A percentile compares a stretch with the other conserved stretches of the same genome.
Evolutionary conservation across 2,113 vertebrate species (phyloP).

Genomic region (Boulengeromyrus knoepffleri): DNA sequence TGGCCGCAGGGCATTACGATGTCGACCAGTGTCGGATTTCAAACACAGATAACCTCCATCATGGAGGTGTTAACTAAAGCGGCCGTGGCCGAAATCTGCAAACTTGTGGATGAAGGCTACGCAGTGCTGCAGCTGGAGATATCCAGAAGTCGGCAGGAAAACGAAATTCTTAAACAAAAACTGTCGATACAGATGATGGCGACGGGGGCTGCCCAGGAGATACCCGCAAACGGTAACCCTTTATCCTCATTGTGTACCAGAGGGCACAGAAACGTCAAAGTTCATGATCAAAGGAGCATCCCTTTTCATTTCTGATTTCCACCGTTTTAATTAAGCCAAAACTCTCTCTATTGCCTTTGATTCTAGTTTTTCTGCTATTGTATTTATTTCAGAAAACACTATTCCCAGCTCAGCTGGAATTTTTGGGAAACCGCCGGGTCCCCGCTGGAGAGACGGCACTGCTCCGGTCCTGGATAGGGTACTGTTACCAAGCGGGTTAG

Average conservation of each 20-base stretch:
- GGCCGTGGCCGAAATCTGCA: constrained; percentile 38
- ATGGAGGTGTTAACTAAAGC: constrained; percentile 37
- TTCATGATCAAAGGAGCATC: background rate
- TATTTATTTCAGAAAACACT: background rate
- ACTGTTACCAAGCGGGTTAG: background rate
- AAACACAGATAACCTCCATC: constrained; percentile 37
- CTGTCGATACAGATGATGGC: constrained; percentile 32
- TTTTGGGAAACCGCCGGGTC: background rate
- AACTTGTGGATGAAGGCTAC: constrained; percentile 31
- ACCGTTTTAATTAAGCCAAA: background rate
- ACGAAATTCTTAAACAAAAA: constrained; percentile 31
- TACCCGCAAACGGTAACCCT: background rate
- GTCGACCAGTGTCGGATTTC: constrained; percentile 32
- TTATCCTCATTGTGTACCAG: background rate
- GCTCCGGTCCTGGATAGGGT: background rate
- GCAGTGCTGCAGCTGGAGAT: constrained; percentile 34
- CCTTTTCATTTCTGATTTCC: background rate
- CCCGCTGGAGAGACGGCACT: background rate
- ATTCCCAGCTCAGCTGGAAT: background rate
- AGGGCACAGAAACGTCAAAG: background rate
- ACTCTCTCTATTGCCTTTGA: background rate
- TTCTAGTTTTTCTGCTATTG: background rate
- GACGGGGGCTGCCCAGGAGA: constrained; percentile 11
- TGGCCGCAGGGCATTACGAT: constrained; percentile 14
- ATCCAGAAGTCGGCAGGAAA: constrained; percentile 34